A percentile compares a stretch with the other conserved stretches of the same genome.
Conservation (phyloP, 2,113 vertebrate genomes). For the Lanius collurio region DNA sequence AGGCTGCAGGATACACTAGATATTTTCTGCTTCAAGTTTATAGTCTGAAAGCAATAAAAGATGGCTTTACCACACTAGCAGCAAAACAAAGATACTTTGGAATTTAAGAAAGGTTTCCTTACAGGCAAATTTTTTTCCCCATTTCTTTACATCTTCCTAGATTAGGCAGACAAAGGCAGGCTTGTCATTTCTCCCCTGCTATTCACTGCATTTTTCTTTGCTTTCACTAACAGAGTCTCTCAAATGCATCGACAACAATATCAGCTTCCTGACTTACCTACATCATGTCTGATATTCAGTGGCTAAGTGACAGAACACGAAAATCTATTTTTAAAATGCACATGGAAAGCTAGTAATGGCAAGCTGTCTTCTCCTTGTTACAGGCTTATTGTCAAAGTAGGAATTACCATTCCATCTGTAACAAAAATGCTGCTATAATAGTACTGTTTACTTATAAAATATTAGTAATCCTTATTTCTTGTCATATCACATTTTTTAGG, state of each 20-base stretch:
- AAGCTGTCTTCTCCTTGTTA: background rate
- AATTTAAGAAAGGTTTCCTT: constrained; percentile 9
- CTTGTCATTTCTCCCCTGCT: background rate
- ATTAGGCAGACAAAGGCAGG: background rate
- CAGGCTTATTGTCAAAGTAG: background rate
- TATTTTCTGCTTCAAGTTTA: background rate
- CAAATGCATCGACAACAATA: constrained; percentile 38
- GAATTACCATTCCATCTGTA: background rate
- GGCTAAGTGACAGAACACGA: constrained; percentile 65
- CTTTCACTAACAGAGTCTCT: constrained; percentile 60
- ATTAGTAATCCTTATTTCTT: background rate
- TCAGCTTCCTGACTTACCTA: constrained; percentile 77
- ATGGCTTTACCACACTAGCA: background rate
- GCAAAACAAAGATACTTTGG: background rate
- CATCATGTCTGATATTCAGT: constrained; percentile 74
- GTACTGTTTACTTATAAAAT: background rate
- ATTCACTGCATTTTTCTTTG: constrained; percentile 48
- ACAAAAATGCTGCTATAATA: background rate
- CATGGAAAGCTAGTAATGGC: background rate
- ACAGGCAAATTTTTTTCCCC: background rate
- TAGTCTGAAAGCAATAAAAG: background rate
- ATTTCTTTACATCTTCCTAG: background rate
- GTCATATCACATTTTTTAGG: background rate
- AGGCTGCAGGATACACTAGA: background rate
- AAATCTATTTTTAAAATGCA: constrained; percentile 21